These are phyloP conservation scores for Cataglyphis livida DNA, from an alignment of 2,888 invertebrate genomes.

Conservation along the genomic window DNA sequence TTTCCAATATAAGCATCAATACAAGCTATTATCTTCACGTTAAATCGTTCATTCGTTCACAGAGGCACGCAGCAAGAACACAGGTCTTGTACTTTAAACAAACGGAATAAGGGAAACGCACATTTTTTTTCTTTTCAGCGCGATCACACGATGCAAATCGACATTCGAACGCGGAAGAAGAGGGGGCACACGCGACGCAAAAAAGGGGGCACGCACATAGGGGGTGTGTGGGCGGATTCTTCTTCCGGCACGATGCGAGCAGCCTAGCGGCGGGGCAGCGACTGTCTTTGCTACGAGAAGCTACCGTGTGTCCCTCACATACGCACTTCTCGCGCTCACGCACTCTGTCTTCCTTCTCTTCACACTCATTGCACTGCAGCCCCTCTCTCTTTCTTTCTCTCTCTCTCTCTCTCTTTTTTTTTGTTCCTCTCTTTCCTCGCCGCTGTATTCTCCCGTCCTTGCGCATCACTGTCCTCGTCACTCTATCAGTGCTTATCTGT, in stretches of 20 bases:
- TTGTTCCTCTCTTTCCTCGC: conserved; percentile 16
- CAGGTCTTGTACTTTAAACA: background rate
- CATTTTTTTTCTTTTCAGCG: background rate
- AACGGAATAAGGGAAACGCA: background rate
- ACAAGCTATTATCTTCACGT: background rate
- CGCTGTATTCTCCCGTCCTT: conserved; percentile 1
- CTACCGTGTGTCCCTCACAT: conserved; percentile 71
- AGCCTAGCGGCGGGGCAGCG: conserved; percentile 77
- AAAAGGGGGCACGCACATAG: conserved; percentile 9
- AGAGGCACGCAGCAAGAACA: background rate
- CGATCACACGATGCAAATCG: background rate
- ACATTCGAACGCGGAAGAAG: conserved; percentile 21
- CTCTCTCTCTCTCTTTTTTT: background rate
- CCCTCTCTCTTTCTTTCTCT: conserved; percentile 1
- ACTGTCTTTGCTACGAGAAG: conserved; percentile 78
- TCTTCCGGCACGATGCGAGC: conserved; percentile 74
- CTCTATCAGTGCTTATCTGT: conserved; percentile 46
- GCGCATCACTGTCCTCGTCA: conserved; percentile 12
- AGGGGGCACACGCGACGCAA: conserved; percentile 3
- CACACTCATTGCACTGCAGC: conserved; percentile 4
- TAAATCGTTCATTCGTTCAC: background rate
- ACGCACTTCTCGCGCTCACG: conserved; percentile 67
- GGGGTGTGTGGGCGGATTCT: conserved; percentile 50
- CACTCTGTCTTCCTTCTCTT: conserved; percentile 46
- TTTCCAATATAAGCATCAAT: background rate